Evolutionary conservation across 2,888 invertebrate genomes (phyloP).

Genomic region (Micoletzkya japonica): DNA sequence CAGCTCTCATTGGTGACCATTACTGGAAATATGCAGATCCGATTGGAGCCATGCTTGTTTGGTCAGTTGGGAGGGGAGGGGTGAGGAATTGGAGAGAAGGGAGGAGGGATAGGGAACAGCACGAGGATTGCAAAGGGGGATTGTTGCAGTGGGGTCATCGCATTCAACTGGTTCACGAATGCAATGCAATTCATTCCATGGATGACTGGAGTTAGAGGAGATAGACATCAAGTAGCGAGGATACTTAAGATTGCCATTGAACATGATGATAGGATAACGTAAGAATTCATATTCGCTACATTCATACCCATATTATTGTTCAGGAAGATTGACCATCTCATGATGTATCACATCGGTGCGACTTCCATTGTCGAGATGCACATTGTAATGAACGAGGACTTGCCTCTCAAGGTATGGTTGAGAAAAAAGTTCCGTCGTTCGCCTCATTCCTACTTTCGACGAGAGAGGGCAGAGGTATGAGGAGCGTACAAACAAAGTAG

Average conservation of each 20-base stretch:
- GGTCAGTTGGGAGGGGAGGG: no score
- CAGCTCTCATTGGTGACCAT: slow-evolving; percentile 65
- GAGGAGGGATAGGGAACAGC: not conserved
- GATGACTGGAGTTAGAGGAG: slow-evolving; percentile 57
- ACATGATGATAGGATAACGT: slow-evolving; percentile 59
- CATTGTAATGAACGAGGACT: slow-evolving; percentile 66
- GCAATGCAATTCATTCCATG: slow-evolving; percentile 58
- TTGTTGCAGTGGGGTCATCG: slow-evolving; percentile 56
- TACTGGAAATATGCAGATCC: slow-evolving; percentile 67
- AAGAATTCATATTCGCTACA: slow-evolving; percentile 7
- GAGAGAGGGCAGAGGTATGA: no score
- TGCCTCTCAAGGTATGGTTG: slow-evolving; percentile 64
- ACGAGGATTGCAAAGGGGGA: no score
- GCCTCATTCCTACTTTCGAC: no score
- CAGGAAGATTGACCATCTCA: slow-evolving; percentile 66
- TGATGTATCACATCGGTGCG: slow-evolving; percentile 68
- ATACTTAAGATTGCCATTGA: slow-evolving; percentile 58
- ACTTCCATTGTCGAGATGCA: slow-evolving; percentile 64
- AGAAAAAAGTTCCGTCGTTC: no score
- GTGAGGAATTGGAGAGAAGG: not conserved
- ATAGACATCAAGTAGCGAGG: slow-evolving; percentile 51
- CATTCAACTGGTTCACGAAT: slow-evolving; percentile 59
- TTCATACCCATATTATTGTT: not conserved
- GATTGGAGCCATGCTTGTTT: slow-evolving; percentile 66
- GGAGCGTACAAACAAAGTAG: no score